Base-by-base conservation (phyloP, 2,888 invertebrate genomes). In the Punctoribates punctum region DNA sequence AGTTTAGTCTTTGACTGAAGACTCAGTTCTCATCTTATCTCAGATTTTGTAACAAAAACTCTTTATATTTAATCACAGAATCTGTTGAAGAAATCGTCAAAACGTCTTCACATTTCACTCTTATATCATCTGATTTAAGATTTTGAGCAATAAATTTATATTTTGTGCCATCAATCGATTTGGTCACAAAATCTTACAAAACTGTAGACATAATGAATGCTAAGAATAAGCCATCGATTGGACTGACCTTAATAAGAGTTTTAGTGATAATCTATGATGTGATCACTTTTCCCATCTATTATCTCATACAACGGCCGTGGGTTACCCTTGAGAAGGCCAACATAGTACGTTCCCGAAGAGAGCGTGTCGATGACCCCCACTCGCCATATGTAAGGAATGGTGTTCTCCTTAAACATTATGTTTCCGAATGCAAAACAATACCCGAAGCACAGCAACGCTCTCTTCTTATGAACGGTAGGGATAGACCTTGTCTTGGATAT, bases 221-320 rank as follows among this genome's bases (percentile, higher is more conserved):
- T 11, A 51, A 27, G 15, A 42, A 70, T 42, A 70, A 34, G 23
- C 70, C 70, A 70, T 67, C 74, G 20, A n/a, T 75, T 57, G 75
- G 29, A 20, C 51, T 80, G 0, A 72, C 48, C 0, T 3, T 81
- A 5, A 78, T 85, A 23, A 83, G 82, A 72, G 80, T 81, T 0
- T 77, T 85, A 4, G 81, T 83, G 0, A 90, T 93, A 83, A 88
- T 96, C 80, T 94, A 91, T 86, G 96, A 96, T 85, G 88, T 96
- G 82, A 86, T 96, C 83, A 93, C 95, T 78, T 91, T 93, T 86
- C 93, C 96, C 78, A 88, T 96, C 38, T 96, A 94, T 86, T 88
- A 93, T 82, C 85, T 95, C 79, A 85, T 92, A 80, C 94, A 94
- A 85, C 88, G 90, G 82, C 94, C 95, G 78, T 95, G 94, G 94